Conservation (phyloP, 2,113 vertebrate species). For the Rafetus swinhoei region DNA sequence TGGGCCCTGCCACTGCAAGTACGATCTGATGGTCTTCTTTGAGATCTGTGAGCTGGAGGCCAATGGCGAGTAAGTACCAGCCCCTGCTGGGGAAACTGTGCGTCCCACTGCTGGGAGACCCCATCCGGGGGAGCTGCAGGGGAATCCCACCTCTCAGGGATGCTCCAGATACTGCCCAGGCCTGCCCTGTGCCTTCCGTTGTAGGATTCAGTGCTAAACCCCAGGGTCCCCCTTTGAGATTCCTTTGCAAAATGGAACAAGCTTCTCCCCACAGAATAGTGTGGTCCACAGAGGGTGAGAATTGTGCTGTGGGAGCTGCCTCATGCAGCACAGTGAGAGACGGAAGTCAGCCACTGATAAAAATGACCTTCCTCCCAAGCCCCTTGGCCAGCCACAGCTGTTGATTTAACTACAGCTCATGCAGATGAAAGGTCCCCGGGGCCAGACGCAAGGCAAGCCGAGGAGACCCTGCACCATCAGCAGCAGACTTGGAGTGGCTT, state of each 20-base stretch:
- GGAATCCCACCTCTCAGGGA: background rate
- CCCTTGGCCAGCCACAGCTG: background rate
- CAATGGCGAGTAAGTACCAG: constrained; percentile 92
- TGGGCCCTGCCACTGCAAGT: constrained; percentile 94
- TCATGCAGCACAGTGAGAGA: background rate
- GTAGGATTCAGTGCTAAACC: background rate
- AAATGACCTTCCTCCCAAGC: background rate
- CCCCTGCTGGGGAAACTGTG: accelerated
- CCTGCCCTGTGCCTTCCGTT: no score
- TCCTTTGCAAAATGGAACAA: background rate
- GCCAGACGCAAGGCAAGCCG: background rate
- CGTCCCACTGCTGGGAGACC: background rate
- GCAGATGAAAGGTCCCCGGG: background rate
- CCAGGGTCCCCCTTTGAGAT: background rate
- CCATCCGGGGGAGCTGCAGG: background rate
- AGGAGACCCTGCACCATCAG: background rate
- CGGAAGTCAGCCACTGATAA: background rate
- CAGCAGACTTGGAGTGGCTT: background rate
- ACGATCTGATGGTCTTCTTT: constrained; percentile 96
- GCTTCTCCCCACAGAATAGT: background rate
- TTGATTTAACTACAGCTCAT: background rate
- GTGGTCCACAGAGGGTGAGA: background rate
- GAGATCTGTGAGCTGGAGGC: constrained; percentile 99
- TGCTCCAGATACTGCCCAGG: no score
- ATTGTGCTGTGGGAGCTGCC: background rate